Percentiles rank a stretch among this genome's conserved stretches.
Evolutionary conservation across 2,797 vertebrate species (phyloP).

Genomic region (Gobio occitaniae): DNA sequence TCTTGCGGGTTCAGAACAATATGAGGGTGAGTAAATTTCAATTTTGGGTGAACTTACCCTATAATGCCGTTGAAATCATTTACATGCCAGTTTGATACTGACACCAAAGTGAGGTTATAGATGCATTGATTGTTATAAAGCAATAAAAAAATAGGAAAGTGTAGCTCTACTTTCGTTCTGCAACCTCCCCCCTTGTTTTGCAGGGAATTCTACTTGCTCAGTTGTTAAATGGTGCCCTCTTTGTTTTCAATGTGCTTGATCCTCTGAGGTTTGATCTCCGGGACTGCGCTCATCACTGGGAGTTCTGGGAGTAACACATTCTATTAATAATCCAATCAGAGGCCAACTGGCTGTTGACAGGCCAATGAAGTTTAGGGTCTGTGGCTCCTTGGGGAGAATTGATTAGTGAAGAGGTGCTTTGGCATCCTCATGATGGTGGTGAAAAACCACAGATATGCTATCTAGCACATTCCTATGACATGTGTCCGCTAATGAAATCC

Average conservation of each 20-base stretch:
- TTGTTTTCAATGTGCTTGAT: constrained; percentile 29
- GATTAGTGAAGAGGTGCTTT: constrained; percentile 57
- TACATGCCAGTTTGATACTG: not conserved
- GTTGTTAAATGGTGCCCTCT: constrained; percentile 11
- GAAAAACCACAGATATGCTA: constrained; percentile 9
- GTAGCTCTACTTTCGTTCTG: not conserved
- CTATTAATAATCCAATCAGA: constrained; percentile 51
- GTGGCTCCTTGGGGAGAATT: constrained; percentile 28
- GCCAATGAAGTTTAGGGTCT: constrained; percentile 32
- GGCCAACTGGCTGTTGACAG: constrained; percentile 17
- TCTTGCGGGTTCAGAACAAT: not conserved
- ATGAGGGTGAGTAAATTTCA: not conserved
- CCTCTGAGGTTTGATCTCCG: constrained; percentile 16
- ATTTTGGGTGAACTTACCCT: not conserved
- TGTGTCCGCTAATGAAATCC: constrained; percentile 56
- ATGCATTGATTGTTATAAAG: not conserved
- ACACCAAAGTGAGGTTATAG: not conserved
- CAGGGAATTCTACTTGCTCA: not conserved
- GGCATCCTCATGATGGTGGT: constrained; percentile 34
- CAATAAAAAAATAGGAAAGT: not conserved
- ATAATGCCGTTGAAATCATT: not conserved
- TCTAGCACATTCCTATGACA: constrained; percentile 30
- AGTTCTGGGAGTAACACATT: constrained; percentile 29
- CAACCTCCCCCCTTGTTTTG: not conserved
- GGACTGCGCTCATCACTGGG: not conserved